These are phyloP conservation scores for Scomber japonicus DNA, from an alignment of 2,113 vertebrate genomes.

Conservation along the genomic window DNA sequence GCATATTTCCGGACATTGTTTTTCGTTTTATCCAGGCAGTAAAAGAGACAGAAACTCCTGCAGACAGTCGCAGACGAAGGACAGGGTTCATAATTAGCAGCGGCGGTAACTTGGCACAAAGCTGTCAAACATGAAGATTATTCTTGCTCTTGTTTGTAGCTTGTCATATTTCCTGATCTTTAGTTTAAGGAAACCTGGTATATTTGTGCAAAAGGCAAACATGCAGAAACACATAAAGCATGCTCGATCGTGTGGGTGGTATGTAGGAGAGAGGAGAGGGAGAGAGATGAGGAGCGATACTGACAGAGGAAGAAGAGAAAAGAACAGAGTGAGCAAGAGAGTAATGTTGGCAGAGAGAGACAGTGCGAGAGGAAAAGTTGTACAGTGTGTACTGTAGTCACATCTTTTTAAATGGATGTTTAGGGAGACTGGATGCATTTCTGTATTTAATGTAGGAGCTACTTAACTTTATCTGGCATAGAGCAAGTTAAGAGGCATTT, in stretches of 20 bases:
- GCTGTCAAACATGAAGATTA: constrained; percentile 23
- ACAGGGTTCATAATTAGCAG: background rate
- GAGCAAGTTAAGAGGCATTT: no score
- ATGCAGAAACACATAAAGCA: constrained; percentile 75
- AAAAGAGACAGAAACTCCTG: constrained; percentile 4
- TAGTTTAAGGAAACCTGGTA: constrained; percentile 43
- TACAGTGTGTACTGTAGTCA: background rate
- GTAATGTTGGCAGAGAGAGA: constrained; percentile 9
- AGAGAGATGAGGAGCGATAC: constrained; percentile 54
- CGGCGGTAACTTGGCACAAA: background rate
- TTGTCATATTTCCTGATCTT: constrained; percentile 32
- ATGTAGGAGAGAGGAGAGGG: constrained; percentile 67
- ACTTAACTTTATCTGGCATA: background rate
- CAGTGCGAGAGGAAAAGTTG: background rate
- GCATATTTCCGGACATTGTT: constrained; percentile 69
- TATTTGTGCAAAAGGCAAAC: constrained; percentile 57
- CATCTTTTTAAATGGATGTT: constrained; percentile 15
- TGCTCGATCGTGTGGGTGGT: constrained; percentile 73
- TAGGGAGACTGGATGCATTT: background rate
- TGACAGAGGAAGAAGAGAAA: constrained; percentile 31
- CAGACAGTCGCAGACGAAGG: background rate
- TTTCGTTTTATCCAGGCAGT: constrained; percentile 13
- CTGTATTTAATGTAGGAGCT: background rate
- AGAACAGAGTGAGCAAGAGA: constrained; percentile 29
- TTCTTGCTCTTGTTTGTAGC: constrained; percentile 35